A percentile compares a stretch with the other conserved stretches of the same genome.
These are phyloP conservation scores for Lucinisca nassula DNA, from an alignment of 2,888 invertebrate species.

Conservation along the genomic window DNA sequence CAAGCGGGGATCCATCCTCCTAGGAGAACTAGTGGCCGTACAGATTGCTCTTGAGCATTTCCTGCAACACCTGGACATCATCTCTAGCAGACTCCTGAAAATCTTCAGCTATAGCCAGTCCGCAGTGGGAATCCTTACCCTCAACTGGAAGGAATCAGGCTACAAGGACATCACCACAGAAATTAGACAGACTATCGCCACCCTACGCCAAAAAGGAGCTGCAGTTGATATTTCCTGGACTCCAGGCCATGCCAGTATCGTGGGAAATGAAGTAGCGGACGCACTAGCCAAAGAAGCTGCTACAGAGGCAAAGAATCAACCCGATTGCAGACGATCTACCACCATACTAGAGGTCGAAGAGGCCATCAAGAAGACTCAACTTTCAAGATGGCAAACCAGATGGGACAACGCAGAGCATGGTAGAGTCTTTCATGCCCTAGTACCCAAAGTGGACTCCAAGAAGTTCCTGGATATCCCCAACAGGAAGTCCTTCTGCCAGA, in stretches of 20 bases:
- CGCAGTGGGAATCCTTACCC: slow-evolving; percentile 16
- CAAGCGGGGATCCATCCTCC: slow-evolving; percentile 22
- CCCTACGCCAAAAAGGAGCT: neutral
- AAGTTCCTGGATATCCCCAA: neutral
- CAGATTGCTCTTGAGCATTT: slow-evolving; percentile 20
- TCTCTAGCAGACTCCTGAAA: neutral
- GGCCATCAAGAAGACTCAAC: neutral
- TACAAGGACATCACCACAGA: slow-evolving; percentile 12
- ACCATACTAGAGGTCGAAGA: neutral
- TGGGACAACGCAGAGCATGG: neutral
- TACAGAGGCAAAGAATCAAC: slow-evolving; percentile 13
- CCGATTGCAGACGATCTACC: neutral
- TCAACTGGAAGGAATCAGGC: slow-evolving; percentile 8
- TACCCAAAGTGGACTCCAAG: neutral
- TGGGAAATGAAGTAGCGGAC: neutral
- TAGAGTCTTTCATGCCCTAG: neutral
- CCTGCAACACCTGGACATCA: neutral
- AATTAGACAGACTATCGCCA: slow-evolving; percentile 1
- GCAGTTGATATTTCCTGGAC: neutral
- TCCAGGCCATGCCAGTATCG: neutral
- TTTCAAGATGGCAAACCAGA: neutral
- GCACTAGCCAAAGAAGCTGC: slow-evolving; percentile 25
- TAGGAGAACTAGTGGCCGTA: slow-evolving; percentile 40
- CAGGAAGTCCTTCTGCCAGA: neutral
- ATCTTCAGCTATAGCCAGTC: slow-evolving; percentile 23